These are phyloP conservation scores for Ectropis crepuscularia DNA, from an alignment of 2,888 invertebrate genomes.

Conservation along the genomic window DNA sequence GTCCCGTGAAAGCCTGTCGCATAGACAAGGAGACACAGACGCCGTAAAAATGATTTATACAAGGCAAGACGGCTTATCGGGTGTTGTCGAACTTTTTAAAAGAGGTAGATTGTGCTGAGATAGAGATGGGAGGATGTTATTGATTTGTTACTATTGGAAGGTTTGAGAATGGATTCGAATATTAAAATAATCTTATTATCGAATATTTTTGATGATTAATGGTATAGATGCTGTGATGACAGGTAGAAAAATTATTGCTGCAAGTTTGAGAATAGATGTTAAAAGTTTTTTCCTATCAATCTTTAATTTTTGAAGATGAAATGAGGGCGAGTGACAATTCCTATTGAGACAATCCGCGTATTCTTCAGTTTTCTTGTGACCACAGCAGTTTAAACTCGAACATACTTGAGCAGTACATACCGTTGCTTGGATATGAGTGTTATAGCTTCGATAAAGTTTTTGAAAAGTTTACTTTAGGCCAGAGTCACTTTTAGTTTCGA, in stretches of 20 bases:
- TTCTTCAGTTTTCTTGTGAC: too few relatives aligned
- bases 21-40: constrained; percentile 69
- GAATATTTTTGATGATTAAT: constrained; percentile 7
- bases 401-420: too few relatives aligned
- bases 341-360: too few relatives aligned
- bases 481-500: too few relatives aligned
- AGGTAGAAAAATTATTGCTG: neutral
- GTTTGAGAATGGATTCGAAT: constrained; percentile 19
- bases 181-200: constrained; percentile 1
- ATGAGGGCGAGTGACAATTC: too few relatives aligned
- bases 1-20: constrained; percentile 74
- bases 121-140: constrained; percentile 47
- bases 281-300: too few relatives aligned
- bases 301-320: too few relatives aligned
- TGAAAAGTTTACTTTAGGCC: too few relatives aligned
- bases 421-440: too few relatives aligned
- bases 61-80: constrained; percentile 70
- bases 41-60: constrained; percentile 81
- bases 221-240: neutral
- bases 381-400: too few relatives aligned
- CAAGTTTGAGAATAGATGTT: too few relatives aligned
- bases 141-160: constrained; percentile 39
- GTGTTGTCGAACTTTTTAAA: constrained; percentile 67
- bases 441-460: too few relatives aligned
- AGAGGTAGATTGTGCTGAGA: constrained; percentile 65